phyloP scores from a whole-genome alignment of 2,113 vertebrate genomes.

The Triplophysa dalaica region DNA sequence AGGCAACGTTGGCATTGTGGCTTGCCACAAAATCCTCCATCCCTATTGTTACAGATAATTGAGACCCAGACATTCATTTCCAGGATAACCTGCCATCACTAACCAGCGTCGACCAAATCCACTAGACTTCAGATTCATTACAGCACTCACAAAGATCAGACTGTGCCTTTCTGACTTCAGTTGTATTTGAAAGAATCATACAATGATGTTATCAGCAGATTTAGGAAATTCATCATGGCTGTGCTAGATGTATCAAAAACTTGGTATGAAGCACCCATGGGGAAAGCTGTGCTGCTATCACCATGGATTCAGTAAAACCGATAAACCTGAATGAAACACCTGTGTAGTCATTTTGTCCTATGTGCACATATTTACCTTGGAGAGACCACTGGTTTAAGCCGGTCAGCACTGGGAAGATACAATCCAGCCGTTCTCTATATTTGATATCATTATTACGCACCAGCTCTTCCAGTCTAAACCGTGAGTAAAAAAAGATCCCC shows the following conservation, averaged over 20 bases:
- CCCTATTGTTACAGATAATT: neutral
- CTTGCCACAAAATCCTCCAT: neutral
- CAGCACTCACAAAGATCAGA: neutral
- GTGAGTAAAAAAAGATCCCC: slow-evolving; percentile 18
- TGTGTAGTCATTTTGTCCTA: neutral
- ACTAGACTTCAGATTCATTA: neutral
- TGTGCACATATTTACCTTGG: neutral
- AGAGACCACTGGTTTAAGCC: neutral
- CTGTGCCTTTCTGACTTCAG: neutral
- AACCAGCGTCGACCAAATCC: neutral
- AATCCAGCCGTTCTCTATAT: slow-evolving; percentile 4
- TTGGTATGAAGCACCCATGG: neutral
- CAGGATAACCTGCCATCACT: slow-evolving; percentile 13
- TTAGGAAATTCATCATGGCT: neutral
- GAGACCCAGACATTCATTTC: neutral
- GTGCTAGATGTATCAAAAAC: neutral
- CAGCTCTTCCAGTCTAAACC: slow-evolving; percentile 28
- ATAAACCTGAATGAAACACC: neutral
- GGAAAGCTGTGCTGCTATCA: neutral
- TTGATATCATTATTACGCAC: neutral
- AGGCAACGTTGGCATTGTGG: neutral
- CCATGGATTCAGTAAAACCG: neutral
- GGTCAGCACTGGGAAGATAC: neutral
- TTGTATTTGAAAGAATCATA: neutral
- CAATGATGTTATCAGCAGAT: neutral